Conservation (phyloP, 2,113 vertebrate species). For the Megaptera novaeangliae region DNA sequence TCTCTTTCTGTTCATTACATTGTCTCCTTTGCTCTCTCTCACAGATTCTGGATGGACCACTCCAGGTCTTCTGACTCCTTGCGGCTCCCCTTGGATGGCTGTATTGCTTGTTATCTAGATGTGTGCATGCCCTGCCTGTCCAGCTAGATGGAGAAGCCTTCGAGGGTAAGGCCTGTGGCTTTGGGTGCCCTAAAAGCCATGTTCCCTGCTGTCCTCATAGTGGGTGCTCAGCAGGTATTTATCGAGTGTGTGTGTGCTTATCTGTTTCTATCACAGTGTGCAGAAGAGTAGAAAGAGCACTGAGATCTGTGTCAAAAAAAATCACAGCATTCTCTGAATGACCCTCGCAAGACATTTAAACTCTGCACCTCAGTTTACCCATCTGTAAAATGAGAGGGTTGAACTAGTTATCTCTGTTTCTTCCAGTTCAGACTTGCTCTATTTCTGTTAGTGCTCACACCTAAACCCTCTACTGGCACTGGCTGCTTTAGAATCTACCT, state of each 20-base stretch:
- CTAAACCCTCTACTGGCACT: background rate
- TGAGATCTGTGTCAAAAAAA: background rate
- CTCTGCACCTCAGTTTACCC: background rate
- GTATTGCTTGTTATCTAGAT: background rate
- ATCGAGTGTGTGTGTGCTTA: background rate
- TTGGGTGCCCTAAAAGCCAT: background rate
- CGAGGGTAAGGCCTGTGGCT: background rate
- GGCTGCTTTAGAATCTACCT: background rate
- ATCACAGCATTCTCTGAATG: background rate
- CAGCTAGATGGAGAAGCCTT: background rate
- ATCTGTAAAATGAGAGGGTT: background rate
- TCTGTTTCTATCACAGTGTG: background rate
- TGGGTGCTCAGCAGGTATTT: background rate
- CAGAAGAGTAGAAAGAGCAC: background rate
- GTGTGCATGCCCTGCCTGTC: background rate
- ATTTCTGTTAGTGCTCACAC: background rate
- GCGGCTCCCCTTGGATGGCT: background rate
- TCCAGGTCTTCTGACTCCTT: background rate
- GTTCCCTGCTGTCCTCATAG: background rate
- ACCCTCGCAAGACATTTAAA: background rate
- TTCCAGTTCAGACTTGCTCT: background rate
- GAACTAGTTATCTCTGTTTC: background rate
- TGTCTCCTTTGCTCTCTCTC: background rate
- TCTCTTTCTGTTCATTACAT: background rate
- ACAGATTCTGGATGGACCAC: background rate